phyloP scores from a whole-genome alignment of 2,797 vertebrate genomes.

The Brachyrhaphis roseni region DNA sequence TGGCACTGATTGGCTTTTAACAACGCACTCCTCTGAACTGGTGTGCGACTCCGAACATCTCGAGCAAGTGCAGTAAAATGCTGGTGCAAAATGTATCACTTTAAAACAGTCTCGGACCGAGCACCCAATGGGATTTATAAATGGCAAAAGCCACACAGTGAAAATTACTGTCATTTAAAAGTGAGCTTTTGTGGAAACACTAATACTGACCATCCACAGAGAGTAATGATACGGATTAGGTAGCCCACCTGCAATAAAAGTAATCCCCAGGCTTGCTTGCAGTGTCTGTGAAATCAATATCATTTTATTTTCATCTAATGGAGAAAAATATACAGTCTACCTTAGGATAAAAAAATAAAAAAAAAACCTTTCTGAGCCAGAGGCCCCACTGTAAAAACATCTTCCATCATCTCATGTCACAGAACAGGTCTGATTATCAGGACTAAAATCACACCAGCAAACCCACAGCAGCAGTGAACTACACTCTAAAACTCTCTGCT shows the following conservation, averaged over 20 bases:
- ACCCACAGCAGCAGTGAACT: constrained; percentile 34
- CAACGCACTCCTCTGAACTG: background rate
- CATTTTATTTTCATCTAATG: constrained; percentile 46
- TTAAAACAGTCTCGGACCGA: constrained; percentile 1
- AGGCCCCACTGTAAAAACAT: constrained; percentile 44
- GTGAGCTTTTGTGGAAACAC: constrained; percentile 44
- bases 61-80: background rate
- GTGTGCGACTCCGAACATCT: constrained; percentile 4
- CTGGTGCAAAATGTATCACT: background rate
- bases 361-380: constrained; percentile 22
- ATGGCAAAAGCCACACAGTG: constrained; percentile 22
- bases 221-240: constrained; percentile 26
- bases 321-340: constrained; percentile 32
- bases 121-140: constrained; percentile 25
- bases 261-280: constrained; percentile 43
- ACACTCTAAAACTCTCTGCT: background rate
- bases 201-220: constrained; percentile 27
- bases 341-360: constrained; percentile 36
- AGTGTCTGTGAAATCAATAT: constrained; percentile 57
- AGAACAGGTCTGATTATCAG: constrained; percentile 48
- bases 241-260: constrained; percentile 40
- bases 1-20: background rate
- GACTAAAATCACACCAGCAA: constrained; percentile 53
- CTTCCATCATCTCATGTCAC: constrained; percentile 41
- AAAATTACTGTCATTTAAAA: constrained; percentile 46